Conservation (phyloP, 37 sponge, comb jelly and placozoan genomes). For the Beroe forskalii region DNA sequence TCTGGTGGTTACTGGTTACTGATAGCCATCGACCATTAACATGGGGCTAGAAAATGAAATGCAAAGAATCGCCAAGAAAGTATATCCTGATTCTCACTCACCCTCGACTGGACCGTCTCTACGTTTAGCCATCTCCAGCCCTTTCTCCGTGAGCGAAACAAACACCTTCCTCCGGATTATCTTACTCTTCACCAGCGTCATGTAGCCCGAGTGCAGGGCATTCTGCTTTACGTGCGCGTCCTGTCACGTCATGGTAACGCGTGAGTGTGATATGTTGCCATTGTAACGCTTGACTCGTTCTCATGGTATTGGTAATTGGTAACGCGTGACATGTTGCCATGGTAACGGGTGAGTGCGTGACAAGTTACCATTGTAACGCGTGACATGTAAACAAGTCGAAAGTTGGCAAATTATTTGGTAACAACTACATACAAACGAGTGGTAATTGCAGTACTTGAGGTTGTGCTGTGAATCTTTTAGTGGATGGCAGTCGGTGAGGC, state of each 20-base stretch:
- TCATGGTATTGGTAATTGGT: not conserved
- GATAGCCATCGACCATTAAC: too few species aligned
- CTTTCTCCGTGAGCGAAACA: slow-evolving; percentile 60
- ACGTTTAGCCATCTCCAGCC: slow-evolving; percentile 50
- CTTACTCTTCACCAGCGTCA: slow-evolving; percentile 59
- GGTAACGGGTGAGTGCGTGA: too few species aligned
- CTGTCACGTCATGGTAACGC: not conserved
- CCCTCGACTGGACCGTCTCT: slow-evolving; percentile 54
- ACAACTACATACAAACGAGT: too few species aligned
- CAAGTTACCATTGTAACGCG: too few species aligned
- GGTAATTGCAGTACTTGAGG: too few species aligned
- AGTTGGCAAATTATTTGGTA: too few species aligned
- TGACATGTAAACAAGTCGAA: too few species aligned
- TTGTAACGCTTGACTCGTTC: not conserved
- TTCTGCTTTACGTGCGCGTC: slow-evolving; percentile 3
- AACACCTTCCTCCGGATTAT: slow-evolving; percentile 47
- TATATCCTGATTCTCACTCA: not conserved
- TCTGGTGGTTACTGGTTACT: too few species aligned
- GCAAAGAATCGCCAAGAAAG: too few species aligned
- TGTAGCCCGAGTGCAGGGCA: slow-evolving; percentile 53
- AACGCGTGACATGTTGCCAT: not conserved
- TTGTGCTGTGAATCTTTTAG: too few species aligned
- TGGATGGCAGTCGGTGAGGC: too few species aligned
- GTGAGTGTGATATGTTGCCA: not conserved
- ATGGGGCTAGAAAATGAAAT: too few species aligned